Percentiles rank a stretch among this genome's conserved stretches.
phyloP scores from a whole-genome alignment of 2,888 invertebrate species.

The Falcaria lacertinaria region DNA sequence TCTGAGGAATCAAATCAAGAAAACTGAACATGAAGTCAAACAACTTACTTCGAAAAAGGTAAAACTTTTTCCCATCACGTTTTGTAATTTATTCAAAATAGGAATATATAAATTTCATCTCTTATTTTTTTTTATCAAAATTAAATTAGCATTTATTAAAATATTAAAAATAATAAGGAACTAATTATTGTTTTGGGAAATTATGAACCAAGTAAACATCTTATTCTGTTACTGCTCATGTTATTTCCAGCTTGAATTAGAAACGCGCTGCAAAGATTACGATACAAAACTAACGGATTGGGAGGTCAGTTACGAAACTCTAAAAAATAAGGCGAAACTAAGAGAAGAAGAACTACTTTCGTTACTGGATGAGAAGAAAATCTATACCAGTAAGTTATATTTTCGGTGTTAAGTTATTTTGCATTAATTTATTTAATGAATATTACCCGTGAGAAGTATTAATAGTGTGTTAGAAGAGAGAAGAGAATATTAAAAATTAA shows the following conservation, averaged over 20 bases:
- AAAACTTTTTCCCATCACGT: too few relatives aligned
- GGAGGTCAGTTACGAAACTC: conserved; percentile 75
- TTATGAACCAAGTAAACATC: background rate
- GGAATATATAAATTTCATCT: too few relatives aligned
- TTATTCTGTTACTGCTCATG: background rate
- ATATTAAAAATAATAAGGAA: too few relatives aligned
- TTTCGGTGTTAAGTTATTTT: too few relatives aligned
- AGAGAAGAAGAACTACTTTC: conserved; percentile 78
- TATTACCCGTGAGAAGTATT: too few relatives aligned
- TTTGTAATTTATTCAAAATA: too few relatives aligned
- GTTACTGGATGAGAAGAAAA: conserved; percentile 42
- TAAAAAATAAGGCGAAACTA: conserved; percentile 68
- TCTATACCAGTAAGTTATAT: background rate
- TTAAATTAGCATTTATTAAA: too few relatives aligned
- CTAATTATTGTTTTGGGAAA: too few relatives aligned
- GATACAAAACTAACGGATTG: conserved; percentile 58
- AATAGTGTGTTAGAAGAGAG: too few relatives aligned
- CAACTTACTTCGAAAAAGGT: conserved; percentile 33
- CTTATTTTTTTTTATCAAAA: too few relatives aligned
- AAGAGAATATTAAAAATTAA: too few relatives aligned
- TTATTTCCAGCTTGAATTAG: conserved; percentile 41
- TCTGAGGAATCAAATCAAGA: conserved; percentile 39
- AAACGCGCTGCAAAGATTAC: conserved; percentile 40
- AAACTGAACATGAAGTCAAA: conserved; percentile 36
- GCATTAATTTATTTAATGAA: too few relatives aligned